phyloP scores from a whole-genome alignment of 2,888 invertebrate species.

The Diaperis boleti region DNA sequence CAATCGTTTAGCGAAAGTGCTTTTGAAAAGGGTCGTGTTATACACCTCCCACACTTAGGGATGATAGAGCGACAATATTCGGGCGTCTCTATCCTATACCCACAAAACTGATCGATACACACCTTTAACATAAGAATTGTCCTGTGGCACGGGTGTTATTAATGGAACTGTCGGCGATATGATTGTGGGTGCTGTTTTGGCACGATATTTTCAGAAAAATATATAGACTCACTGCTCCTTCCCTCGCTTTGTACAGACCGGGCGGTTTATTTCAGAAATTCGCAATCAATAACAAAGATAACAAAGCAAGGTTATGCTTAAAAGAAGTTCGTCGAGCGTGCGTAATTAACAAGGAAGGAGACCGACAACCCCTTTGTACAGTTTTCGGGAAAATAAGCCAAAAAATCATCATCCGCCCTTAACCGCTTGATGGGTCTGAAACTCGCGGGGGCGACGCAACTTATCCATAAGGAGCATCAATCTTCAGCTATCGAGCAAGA shows the following conservation, averaged over 20 bases:
- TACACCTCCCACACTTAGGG: not conserved
- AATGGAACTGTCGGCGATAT: conserved; percentile 47
- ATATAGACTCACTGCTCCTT: conserved; percentile 30
- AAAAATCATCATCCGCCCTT: conserved; percentile 25
- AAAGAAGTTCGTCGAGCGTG: conserved; percentile 21
- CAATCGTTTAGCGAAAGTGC: too few species aligned
- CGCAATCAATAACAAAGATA: conserved; percentile 22
- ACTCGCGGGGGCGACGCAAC: conserved; percentile 52
- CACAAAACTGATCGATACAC: conserved; percentile 24
- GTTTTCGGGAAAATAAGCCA: conserved; percentile 9
- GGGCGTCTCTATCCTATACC: conserved; percentile 10
- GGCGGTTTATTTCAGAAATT: conserved; percentile 14
- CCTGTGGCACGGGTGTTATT: conserved; percentile 43
- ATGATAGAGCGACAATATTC: conserved; percentile 11
- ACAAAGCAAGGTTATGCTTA: conserved; percentile 15
- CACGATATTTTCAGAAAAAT: conserved; percentile 28
- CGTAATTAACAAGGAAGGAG: conserved; percentile 32
- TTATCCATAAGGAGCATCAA: conserved; percentile 61
- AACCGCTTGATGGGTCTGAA: conserved; percentile 27
- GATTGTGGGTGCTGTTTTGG: conserved; percentile 32
- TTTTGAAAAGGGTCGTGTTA: not conserved
- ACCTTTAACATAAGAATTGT: conserved; percentile 42
- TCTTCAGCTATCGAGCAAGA: conserved; percentile 62
- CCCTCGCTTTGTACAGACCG: not conserved
- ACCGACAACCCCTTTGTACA: conserved; percentile 9